Conservation (phyloP, 2,797 vertebrate species). For the Cichlasoma orientale region DNA sequence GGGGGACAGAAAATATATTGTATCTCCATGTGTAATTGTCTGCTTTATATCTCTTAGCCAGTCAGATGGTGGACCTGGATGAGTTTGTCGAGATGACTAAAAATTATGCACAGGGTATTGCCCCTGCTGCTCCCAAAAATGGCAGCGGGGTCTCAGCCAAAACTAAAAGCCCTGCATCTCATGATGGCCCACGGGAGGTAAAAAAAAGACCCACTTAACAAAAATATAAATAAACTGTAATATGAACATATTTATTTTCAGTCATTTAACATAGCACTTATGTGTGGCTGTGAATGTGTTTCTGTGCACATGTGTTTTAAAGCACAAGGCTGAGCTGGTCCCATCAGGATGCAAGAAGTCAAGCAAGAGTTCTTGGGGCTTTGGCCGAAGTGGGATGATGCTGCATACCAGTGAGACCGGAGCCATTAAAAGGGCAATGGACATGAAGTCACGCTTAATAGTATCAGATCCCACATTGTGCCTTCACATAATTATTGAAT, state of each 20-base stretch:
- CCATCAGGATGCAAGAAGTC: slow-evolving; percentile 51
- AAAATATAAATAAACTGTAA: not conserved
- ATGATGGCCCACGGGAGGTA: slow-evolving; percentile 38
- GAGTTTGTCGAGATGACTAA: slow-evolving; percentile 97
- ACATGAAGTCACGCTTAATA: slow-evolving; percentile 78
- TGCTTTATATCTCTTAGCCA: slow-evolving; percentile 73
- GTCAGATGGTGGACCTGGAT: slow-evolving; percentile 88
- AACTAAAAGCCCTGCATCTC: slow-evolving; percentile 48
- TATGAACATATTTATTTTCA: not conserved
- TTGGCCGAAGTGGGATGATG: slow-evolving; percentile 71
- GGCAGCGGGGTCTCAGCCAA: slow-evolving; percentile 72
- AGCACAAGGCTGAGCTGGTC: slow-evolving; percentile 50
- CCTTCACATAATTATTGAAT: not conserved
- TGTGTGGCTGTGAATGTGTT: not conserved
- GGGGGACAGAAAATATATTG: not conserved
- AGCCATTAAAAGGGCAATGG: slow-evolving; percentile 75
- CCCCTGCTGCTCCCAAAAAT: slow-evolving; percentile 73
- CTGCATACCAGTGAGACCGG: slow-evolving; percentile 55
- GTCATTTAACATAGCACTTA: not conserved
- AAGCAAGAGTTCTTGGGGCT: slow-evolving; percentile 68
- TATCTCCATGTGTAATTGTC: not conserved
- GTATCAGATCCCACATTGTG: slow-evolving; percentile 40
- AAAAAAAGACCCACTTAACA: slow-evolving; percentile 8
- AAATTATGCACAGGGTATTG: slow-evolving; percentile 90
- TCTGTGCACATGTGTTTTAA: slow-evolving; percentile 12